Conservation (phyloP, 2,113 vertebrate species). For the Trematocara macrostoma region DNA sequence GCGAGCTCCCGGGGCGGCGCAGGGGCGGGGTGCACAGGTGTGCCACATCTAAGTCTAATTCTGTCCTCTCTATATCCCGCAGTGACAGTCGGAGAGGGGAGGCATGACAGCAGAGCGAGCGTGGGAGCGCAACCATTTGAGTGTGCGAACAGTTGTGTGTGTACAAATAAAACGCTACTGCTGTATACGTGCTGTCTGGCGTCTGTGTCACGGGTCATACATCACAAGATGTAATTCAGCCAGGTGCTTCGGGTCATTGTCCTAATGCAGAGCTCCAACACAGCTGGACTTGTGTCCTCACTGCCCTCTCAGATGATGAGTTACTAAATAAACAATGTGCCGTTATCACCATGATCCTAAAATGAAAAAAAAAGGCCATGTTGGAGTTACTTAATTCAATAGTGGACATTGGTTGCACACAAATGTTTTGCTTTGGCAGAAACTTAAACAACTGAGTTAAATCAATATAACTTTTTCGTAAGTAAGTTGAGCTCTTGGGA, state of each 20-base stretch:
- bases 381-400: neutral
- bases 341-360: neutral
- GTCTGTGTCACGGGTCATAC: too few species aligned
- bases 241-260: neutral
- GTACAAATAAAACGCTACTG: too few species aligned
- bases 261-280: neutral
- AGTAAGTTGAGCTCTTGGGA: neutral
- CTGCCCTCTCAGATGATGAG: neutral
- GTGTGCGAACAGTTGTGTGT: too few species aligned
- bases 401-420: neutral
- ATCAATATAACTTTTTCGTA: neutral
- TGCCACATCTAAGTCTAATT: too few species aligned
- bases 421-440: neutral
- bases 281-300: constrained; percentile 1
- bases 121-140: too few species aligned
- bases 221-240: too few species aligned
- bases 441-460: neutral
- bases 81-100: too few species aligned
- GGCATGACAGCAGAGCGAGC: too few species aligned
- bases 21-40: too few species aligned
- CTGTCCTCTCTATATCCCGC: too few species aligned
- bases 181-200: too few species aligned
- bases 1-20: too few species aligned
- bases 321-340: neutral
- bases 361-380: neutral